A percentile compares a stretch with the other conserved stretches of the same genome.
Evolutionary conservation across 2,113 vertebrate species (phyloP).

Genomic region (Pandion haliaetus): DNA sequence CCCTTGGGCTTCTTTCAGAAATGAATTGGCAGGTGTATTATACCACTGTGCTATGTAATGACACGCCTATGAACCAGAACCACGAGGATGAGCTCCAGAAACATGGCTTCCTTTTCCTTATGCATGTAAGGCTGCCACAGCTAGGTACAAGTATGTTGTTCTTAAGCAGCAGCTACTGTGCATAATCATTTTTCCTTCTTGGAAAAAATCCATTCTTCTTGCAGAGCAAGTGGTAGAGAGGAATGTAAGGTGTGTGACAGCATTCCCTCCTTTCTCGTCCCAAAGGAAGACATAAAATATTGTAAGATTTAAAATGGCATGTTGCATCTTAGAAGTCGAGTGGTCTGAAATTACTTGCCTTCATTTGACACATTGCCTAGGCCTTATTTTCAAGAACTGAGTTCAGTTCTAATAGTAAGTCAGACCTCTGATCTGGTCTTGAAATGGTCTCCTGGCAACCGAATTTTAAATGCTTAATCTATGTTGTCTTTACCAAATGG

Average conservation of each 20-base stretch:
- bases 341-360: neutral
- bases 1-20: neutral
- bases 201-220: neutral
- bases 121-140: neutral
- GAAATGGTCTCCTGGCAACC: slow-evolving; percentile 42
- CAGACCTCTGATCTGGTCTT: slow-evolving; percentile 5
- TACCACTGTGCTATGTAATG: neutral
- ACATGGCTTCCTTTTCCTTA: neutral
- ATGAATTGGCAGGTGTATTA: neutral
- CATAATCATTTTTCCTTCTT: neutral
- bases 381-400: slow-evolving; percentile 28
- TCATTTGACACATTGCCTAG: neutral
- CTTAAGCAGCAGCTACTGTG: neutral
- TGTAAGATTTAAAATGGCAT: neutral
- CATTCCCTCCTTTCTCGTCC: neutral
- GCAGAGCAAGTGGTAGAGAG: neutral
- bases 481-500: slow-evolving; percentile 53
- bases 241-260: neutral
- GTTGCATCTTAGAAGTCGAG: neutral
- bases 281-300: neutral
- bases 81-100: neutral
- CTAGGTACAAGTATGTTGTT: neutral
- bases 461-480: slow-evolving; percentile 49
- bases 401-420: slow-evolving; percentile 7
- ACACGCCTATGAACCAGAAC: neutral